Evolutionary conservation across 2,888 invertebrate species (phyloP).

Genomic region (Euphydryas editha): DNA sequence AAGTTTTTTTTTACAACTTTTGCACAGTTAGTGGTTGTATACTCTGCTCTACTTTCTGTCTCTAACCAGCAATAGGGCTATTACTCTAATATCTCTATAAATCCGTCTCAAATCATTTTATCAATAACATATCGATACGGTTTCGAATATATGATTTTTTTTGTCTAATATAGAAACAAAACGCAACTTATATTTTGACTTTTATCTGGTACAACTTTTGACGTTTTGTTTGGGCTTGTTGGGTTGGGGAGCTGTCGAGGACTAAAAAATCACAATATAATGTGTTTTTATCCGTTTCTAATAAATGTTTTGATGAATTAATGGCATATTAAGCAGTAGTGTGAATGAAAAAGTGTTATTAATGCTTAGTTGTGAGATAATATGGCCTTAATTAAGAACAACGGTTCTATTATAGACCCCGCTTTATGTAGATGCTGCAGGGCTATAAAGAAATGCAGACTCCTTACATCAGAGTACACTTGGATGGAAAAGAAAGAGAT

Average conservation of each 20-base stretch:
- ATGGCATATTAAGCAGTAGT: conserved; percentile 19
- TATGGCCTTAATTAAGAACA: conserved; percentile 67
- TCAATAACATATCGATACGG: not conserved
- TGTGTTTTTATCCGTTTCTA: conserved; percentile 13
- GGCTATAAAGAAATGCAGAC: conserved; percentile 76
- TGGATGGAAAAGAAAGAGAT: conserved; percentile 77
- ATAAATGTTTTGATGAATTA: conserved; percentile 12
- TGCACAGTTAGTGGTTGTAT: no score
- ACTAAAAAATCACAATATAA: conserved; percentile 20
- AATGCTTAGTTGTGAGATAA: conserved; percentile 33
- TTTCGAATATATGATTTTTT: not conserved
- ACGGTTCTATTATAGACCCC: conserved; percentile 73
- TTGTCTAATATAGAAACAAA: not conserved
- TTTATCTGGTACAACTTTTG: conserved; percentile 16
- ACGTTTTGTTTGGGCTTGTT: conserved; percentile 21
- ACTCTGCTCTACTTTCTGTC: no score
- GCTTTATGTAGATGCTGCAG: conserved; percentile 76
- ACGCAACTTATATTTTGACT: not conserved
- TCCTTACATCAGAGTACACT: conserved; percentile 71
- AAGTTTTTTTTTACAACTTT: no score
- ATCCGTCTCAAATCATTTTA: not conserved
- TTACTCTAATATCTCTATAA: no score
- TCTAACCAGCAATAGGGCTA: conserved; percentile 9
- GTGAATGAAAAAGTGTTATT: conserved; percentile 21
- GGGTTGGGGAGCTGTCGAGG: conserved; percentile 23